A percentile compares a stretch with the other conserved stretches of the same genome.
These are phyloP conservation scores for Oxyruncus cristatus DNA, from an alignment of 2,113 vertebrate species.

Conservation along the genomic window DNA sequence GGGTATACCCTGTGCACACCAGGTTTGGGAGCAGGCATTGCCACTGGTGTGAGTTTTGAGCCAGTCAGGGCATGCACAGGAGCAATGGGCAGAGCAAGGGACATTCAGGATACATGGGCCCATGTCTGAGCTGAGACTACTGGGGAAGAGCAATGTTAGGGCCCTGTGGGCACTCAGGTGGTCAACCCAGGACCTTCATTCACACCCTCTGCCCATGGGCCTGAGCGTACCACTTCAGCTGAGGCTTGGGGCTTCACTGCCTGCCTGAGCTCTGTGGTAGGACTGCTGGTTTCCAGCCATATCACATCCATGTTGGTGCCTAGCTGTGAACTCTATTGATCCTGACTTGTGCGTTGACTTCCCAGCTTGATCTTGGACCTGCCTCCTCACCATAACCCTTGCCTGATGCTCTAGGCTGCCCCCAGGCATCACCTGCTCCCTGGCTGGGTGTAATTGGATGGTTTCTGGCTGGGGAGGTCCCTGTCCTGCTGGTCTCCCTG, in stretches of 20 bases:
- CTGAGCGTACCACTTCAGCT: neutral
- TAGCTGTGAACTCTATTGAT: neutral
- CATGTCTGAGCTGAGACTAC: neutral
- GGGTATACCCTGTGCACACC: neutral
- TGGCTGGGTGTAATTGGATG: neutral
- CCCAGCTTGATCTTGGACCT: neutral
- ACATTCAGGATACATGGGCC: rapidly evolving
- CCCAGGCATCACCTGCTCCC: neutral
- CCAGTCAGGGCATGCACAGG: neutral
- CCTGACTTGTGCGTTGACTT: neutral
- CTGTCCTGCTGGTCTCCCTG: neutral
- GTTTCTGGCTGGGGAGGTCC: neutral
- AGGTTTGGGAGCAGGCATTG: neutral
- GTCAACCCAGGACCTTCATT: neutral
- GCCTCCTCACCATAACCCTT: neutral
- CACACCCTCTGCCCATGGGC: neutral
- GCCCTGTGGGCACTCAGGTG: neutral
- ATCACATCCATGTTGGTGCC: neutral
- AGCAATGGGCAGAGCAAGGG: neutral
- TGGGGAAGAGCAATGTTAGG: neutral
- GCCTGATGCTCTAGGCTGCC: neutral
- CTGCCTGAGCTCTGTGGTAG: neutral
- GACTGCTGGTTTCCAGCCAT: neutral
- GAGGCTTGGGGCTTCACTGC: neutral
- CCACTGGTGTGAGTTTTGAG: neutral